Evolutionary conservation across 1,140 invertebrate species (phyloP).

Genomic region (Maniola jurtina): DNA sequence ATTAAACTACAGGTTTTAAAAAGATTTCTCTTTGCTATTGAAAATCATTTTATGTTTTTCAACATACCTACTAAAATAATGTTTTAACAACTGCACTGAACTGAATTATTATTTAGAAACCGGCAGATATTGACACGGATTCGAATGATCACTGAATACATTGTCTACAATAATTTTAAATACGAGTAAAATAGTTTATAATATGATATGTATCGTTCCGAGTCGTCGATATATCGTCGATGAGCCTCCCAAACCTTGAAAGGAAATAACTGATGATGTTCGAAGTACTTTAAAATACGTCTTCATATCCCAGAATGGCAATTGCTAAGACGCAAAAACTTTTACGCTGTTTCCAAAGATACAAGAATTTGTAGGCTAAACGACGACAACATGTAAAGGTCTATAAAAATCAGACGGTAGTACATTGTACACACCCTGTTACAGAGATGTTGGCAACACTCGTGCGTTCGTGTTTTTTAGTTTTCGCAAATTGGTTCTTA

Average conservation of each 20-base stretch:
- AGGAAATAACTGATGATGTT: no score
- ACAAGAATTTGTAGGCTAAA: neutral
- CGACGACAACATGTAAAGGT: constrained; percentile 30
- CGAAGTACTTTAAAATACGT: no score
- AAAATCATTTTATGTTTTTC: no score
- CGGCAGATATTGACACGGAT: constrained; percentile 33
- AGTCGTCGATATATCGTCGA: constrained; percentile 29
- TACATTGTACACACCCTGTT: constrained; percentile 37
- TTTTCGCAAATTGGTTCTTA: no score
- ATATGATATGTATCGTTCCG: constrained; percentile 53
- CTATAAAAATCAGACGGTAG: constrained; percentile 46
- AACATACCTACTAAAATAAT: no score
- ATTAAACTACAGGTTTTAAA: no score
- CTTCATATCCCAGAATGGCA: no score
- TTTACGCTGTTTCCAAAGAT: neutral
- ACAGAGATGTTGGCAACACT: constrained; percentile 18
- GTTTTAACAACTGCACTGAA: no score
- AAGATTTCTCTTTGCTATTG: no score
- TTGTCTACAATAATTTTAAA: constrained; percentile 34
- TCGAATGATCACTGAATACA: constrained; percentile 28
- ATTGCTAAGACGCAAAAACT: no score
- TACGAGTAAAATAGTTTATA: constrained; percentile 34
- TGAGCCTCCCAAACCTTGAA: neutral
- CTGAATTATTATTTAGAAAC: neutral
- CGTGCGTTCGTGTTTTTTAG: neutral